phyloP scores from a whole-genome alignment of 2,113 vertebrate genomes.

The Lycaon pictus region DNA sequence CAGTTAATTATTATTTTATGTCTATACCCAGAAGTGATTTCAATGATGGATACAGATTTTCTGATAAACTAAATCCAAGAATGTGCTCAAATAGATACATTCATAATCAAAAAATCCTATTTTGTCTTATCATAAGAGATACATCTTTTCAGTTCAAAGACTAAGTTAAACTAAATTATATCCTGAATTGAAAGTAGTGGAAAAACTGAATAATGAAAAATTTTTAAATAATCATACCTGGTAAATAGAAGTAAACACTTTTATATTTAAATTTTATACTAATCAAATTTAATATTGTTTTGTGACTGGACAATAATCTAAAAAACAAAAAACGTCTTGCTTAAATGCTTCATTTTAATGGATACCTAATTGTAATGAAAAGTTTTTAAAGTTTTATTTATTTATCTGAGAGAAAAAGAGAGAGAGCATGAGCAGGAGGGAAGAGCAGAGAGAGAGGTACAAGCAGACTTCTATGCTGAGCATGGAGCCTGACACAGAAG shows the following conservation, averaged over 20 bases:
- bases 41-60: slow-evolving; percentile 15
- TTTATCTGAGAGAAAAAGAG: neutral
- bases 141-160: neutral
- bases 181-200: neutral
- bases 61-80: slow-evolving; percentile 56
- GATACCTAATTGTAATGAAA: neutral
- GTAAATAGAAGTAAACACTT: neutral
- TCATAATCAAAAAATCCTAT: slow-evolving; percentile 1
- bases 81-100: neutral
- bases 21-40: slow-evolving; percentile 26
- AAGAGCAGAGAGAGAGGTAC: neutral
- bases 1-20: slow-evolving; percentile 40
- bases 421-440: neutral
- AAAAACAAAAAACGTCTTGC: neutral
- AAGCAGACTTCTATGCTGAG: neutral
- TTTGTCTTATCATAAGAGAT: neutral
- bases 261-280: neutral
- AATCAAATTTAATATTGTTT: neutral
- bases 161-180: neutral
- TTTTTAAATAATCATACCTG: neutral
- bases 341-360: neutral
- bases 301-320: neutral
- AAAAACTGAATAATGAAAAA: neutral
- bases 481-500: neutral
- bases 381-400: neutral